phyloP scores from a whole-genome alignment of 37 sponge, comb jelly and placozoan species.

The Spongia lamella region DNA sequence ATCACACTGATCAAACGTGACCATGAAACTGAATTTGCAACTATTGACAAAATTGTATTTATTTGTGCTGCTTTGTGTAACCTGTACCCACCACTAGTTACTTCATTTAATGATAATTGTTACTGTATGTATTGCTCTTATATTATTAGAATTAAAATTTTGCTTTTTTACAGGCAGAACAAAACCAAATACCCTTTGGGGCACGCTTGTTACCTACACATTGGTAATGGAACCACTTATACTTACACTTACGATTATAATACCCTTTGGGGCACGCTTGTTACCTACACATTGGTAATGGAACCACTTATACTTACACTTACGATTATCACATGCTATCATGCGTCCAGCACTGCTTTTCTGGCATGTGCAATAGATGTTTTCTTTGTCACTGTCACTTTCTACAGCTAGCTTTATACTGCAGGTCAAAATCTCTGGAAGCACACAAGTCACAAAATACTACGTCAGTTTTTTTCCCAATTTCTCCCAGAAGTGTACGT shows the following conservation, averaged over 20 bases:
- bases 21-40: constrained; percentile 2
- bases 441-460: too few relatives aligned
- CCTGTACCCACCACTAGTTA: too few relatives aligned
- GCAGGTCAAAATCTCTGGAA: too few relatives aligned
- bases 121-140: too few relatives aligned
- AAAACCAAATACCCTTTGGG: constrained; percentile 5
- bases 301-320: constrained; percentile 22
- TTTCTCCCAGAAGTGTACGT: too few relatives aligned
- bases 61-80: constrained; percentile 41
- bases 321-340: constrained; percentile 37
- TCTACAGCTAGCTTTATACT: neutral
- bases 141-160: neutral
- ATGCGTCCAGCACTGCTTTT: too few relatives aligned
- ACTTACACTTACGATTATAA: constrained; percentile 23
- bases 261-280: neutral
- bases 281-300: constrained; percentile 23
- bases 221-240: constrained; percentile 27
- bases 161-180: constrained; percentile 21
- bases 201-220: neutral
- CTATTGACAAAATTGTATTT: constrained; percentile 28
- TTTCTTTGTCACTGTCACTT: neutral
- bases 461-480: too few relatives aligned
- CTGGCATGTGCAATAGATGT: constrained; percentile 15
- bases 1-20: constrained; percentile 10
- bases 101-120: too few relatives aligned